These are phyloP conservation scores for Calameuta idolon DNA, from an alignment of 2,888 invertebrate genomes.

Conservation along the genomic window DNA sequence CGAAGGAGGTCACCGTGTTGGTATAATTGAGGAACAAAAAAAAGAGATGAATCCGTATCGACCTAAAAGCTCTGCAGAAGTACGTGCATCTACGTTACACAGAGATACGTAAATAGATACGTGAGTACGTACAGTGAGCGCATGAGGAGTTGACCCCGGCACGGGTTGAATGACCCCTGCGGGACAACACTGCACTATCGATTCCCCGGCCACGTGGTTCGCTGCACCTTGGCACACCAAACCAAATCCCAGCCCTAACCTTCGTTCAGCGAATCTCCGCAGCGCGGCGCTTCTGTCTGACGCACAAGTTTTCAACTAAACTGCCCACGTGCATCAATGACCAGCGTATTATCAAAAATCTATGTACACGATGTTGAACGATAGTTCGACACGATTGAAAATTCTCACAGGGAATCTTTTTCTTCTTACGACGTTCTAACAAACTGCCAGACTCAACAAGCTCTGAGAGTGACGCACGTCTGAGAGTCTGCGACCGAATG, in stretches of 20 bases:
- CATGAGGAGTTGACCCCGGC: conserved; percentile 57
- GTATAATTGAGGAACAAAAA: not conserved
- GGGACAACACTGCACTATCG: conserved; percentile 65
- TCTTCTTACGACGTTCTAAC: not conserved
- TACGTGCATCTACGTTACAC: not conserved
- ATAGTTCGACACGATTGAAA: not conserved
- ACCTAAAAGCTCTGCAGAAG: not conserved
- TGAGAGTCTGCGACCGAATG: not conserved
- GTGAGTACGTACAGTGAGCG: conserved; percentile 31
- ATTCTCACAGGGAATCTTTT: not conserved
- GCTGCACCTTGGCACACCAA: conserved; percentile 56
- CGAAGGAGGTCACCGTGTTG: not conserved
- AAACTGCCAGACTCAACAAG: not conserved
- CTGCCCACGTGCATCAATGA: not conserved
- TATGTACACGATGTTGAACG: not conserved
- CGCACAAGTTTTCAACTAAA: not conserved
- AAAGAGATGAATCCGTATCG: conserved; percentile 6
- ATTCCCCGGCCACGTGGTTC: conserved; percentile 61
- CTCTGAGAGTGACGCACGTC: not conserved
- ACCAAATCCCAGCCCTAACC: conserved; percentile 43
- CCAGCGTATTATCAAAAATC: not conserved
- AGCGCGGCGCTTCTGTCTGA: not conserved
- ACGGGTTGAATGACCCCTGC: conserved; percentile 62
- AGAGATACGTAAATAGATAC: conserved; percentile 4
- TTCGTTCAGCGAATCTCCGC: conserved; percentile 11